Evolutionary conservation across 92 coral and sea anemone genomes (phyloP).

Genomic region (Zoanthus sansibaricus): DNA sequence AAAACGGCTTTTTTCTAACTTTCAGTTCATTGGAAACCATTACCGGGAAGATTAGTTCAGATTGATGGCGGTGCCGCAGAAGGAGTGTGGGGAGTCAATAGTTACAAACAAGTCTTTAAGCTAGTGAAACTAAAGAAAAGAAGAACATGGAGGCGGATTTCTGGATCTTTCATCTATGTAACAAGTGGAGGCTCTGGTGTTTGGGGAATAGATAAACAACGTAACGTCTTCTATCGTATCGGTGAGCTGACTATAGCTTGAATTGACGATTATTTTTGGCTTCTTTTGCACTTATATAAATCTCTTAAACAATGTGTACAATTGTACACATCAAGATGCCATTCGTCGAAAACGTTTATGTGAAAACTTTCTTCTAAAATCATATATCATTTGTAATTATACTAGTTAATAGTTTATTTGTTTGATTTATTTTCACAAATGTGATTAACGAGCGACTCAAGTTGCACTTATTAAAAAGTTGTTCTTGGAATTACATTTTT

Average conservation of each 20-base stretch:
- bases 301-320: too few species aligned
- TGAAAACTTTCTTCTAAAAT: too few species aligned
- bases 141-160: slow-evolving; percentile 14
- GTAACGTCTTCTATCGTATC: slow-evolving; percentile 30
- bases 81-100: slow-evolving; percentile 22
- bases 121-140: slow-evolving; percentile 3
- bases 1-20: neutral
- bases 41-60: slow-evolving; percentile 22
- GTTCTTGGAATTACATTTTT: too few species aligned
- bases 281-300: too few species aligned
- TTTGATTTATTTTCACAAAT: too few species aligned
- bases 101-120: neutral
- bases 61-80: neutral
- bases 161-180: slow-evolving; percentile 27
- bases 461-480: too few species aligned
- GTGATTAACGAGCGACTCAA: too few species aligned
- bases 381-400: too few species aligned
- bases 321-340: too few species aligned
- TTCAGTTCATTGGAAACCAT: slow-evolving; percentile 18
- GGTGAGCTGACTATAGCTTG: neutral
- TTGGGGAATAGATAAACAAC: slow-evolving; percentile 30
- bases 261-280: neutral
- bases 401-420: too few species aligned
- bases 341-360: too few species aligned
- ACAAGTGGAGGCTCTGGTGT: slow-evolving; percentile 40